Base-by-base conservation (phyloP, 1,140 invertebrate species). In the Polypedilum vanderplanki region DNA sequence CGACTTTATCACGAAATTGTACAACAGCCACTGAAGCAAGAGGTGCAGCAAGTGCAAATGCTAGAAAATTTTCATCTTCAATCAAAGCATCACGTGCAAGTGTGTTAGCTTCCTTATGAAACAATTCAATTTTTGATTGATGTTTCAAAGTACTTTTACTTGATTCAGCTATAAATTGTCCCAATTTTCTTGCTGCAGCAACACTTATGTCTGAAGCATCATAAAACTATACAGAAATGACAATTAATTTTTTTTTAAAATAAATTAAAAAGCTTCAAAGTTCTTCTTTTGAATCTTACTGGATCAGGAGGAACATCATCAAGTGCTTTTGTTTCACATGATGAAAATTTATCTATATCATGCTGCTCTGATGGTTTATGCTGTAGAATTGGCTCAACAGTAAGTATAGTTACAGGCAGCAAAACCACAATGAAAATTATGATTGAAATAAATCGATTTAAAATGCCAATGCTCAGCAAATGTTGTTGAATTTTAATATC, bases 11-110 rank as follows among this genome's bases (percentile, higher is more conserved):
- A 77, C 79, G 78, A 78, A 83, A 83, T 78, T 83, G 81, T 73
- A 83, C 80, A 75, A 82, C 81, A 74, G 82, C 81, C 18, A 81
- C 79, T 78, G 81, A 81, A 76, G 81, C 79, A 75, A 78, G 79
- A 73, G 81, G 81, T 73, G 81, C 81, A 74, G 81, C 81, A 15
- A 83, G 81, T 74, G 81, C 81, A 78, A 83, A 81, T 20, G 81
- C 81, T 78, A 83, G 74, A 18, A 83, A 78, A 75, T 79, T 81
- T 74, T 82, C 81, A 77, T 83, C 81, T 77, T 82, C 79, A 74
- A 79, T 78, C 70, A 83, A 77, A 57, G 81, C 80, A 73, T 80
- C 79, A 75, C 77, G 81, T 76, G 81, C 81, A 65, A 82, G 81
- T 74, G 73, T 75, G 76, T 82, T 82, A 18, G 81, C 81, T 18